These are phyloP conservation scores for Echiichthys vipera DNA, from an alignment of 2,797 vertebrate species.

Conservation along the genomic window DNA sequence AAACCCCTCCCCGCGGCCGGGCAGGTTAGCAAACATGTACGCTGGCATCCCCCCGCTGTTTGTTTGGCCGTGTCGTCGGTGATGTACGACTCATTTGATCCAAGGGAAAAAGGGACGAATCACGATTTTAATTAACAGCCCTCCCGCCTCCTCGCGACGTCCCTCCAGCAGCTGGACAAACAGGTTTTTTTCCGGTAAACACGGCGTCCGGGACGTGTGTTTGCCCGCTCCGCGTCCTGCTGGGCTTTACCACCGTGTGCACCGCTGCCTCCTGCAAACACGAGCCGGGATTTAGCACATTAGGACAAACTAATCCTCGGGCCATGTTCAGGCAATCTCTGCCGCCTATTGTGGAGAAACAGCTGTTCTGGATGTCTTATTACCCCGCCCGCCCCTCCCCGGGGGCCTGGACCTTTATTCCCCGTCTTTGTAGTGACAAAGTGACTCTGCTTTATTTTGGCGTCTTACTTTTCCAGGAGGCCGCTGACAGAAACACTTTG, in stretches of 20 bases:
- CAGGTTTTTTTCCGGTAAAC: conserved; percentile 74
- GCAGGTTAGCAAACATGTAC: conserved; percentile 76
- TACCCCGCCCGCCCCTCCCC: conserved; percentile 7
- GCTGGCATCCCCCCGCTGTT: conserved; percentile 58
- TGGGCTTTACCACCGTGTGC: conserved; percentile 55
- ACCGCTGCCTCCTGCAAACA: conserved; percentile 69
- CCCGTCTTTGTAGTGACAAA: conserved; percentile 30
- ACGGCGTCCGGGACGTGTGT: conserved; percentile 64
- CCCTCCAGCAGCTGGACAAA: conserved; percentile 84
- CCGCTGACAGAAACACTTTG: conserved; percentile 16
- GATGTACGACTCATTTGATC: conserved; percentile 77
- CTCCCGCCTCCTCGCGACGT: conserved; percentile 49
- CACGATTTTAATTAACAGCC: conserved; percentile 86
- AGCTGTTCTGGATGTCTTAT: conserved; percentile 65
- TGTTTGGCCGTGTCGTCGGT: conserved; percentile 60
- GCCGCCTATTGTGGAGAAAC: conserved; percentile 51
- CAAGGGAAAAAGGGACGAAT: conserved; percentile 75
- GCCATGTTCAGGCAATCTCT: conserved; percentile 62
- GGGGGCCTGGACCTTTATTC: conserved; percentile 7
- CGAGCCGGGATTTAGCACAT: conserved; percentile 63
- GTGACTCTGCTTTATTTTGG: conserved; percentile 36
- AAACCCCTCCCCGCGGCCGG: background rate
- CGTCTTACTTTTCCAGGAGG: conserved; percentile 29
- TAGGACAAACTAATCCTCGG: conserved; percentile 66
- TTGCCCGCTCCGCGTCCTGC: conserved; percentile 66